Conservation (phyloP, 1,140 invertebrate species). For the Phthorimaea operculella region DNA sequence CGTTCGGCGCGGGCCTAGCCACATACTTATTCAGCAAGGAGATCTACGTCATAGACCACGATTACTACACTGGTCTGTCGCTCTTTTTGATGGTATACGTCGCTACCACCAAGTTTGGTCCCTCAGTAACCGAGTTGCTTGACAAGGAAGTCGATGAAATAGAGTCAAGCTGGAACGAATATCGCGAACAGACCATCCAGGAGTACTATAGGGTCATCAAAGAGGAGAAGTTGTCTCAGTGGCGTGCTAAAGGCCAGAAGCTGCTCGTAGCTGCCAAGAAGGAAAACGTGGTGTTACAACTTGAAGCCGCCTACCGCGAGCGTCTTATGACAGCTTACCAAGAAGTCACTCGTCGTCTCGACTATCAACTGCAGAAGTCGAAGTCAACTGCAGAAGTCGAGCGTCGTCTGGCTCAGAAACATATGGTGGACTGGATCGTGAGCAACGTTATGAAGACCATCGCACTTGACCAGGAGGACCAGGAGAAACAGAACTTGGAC, state of each 20-base stretch:
- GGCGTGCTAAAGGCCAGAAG: constrained; percentile 80
- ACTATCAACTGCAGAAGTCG: constrained; percentile 90
- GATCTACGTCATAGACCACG: constrained; percentile 91
- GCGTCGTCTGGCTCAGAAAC: constrained; percentile 86
- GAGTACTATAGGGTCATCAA: constrained; percentile 70
- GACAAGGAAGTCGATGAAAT: constrained; percentile 83
- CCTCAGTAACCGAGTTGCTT: constrained; percentile 69
- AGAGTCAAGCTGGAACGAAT: constrained; percentile 70
- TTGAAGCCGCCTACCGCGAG: constrained; percentile 91
- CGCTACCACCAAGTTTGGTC: constrained; percentile 80
- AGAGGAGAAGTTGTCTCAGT: constrained; percentile 79
- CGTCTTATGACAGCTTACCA: constrained; percentile 78
- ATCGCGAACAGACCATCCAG: constrained; percentile 69
- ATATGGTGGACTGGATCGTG: constrained; percentile 95
- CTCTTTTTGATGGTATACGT: constrained; percentile 76
- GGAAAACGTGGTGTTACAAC: constrained; percentile 90
- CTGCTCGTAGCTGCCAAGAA: constrained; percentile 86
- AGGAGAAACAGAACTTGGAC: constrained; percentile 87
- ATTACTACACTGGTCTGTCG: constrained; percentile 85
- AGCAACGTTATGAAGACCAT: constrained; percentile 85
- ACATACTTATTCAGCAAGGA: constrained; percentile 95
- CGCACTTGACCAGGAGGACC: constrained; percentile 80
- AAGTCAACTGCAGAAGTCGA: too few species aligned
- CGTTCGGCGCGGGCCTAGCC: constrained; percentile 79
- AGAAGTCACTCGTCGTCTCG: constrained; percentile 80